Conservation (phyloP, 2,113 vertebrate genomes). For the Sorex fumeus region DNA sequence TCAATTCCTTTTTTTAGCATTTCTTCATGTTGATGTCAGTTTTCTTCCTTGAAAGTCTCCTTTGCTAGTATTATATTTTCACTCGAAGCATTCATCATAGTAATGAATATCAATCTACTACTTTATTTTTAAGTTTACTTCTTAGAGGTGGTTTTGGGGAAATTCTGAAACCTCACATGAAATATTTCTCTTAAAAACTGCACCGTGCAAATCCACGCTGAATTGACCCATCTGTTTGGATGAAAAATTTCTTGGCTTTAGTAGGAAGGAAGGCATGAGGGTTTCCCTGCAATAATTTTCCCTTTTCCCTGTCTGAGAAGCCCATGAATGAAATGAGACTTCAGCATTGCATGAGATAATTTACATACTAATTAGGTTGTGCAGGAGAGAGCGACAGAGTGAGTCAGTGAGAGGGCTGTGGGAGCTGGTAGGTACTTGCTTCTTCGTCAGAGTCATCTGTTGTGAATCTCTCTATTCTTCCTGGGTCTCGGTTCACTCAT, state of each 20-base stretch:
- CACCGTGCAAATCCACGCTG: slow-evolving; percentile 17
- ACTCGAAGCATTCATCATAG: slow-evolving; percentile 49
- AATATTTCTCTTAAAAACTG: slow-evolving; percentile 60
- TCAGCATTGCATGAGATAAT: slow-evolving; percentile 66
- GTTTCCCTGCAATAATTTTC: slow-evolving; percentile 61
- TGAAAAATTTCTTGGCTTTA: slow-evolving; percentile 56
- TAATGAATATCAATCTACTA: slow-evolving; percentile 66
- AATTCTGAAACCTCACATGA: slow-evolving; percentile 64
- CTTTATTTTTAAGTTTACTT: slow-evolving; percentile 70
- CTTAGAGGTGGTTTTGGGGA: slow-evolving; percentile 69
- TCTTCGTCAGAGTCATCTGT: too few relatives aligned
- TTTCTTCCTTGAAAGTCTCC: slow-evolving; percentile 65
- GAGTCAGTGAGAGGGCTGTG: neutral
- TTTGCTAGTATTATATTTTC: slow-evolving; percentile 59
- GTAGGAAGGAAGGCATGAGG: slow-evolving; percentile 43
- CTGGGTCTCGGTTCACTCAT: neutral
- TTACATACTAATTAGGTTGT: slow-evolving; percentile 77
- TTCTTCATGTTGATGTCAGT: slow-evolving; percentile 29
- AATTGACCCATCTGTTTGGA: slow-evolving; percentile 63
- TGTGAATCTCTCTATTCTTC: neutral
- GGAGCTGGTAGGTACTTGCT: neutral
- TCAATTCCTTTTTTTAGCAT: neutral
- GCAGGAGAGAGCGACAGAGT: neutral
- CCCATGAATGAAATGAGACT: slow-evolving; percentile 71
- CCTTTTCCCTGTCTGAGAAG: slow-evolving; percentile 52